A percentile compares a stretch with the other conserved stretches of the same genome.
Conservation (phyloP, 2,113 vertebrate genomes). For the Sapajus apella region DNA sequence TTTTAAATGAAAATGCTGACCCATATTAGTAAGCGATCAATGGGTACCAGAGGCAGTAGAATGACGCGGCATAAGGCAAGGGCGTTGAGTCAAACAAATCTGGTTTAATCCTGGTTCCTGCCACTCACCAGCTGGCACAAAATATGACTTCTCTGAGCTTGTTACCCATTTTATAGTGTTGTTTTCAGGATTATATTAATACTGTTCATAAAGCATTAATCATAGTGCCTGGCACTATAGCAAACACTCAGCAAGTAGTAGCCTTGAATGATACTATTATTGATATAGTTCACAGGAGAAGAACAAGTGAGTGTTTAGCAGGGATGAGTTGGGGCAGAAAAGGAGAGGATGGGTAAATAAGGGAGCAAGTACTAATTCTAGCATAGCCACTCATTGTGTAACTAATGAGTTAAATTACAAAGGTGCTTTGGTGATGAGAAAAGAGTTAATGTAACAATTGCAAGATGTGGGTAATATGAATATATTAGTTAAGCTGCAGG, state of each 20-base stretch:
- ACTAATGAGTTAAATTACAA: neutral
- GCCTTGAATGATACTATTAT: neutral
- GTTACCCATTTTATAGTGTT: constrained; percentile 29
- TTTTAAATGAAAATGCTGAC: neutral
- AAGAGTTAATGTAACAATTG: neutral
- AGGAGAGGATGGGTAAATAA: neutral
- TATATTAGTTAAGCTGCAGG: constrained; percentile 31
- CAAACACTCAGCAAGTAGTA: neutral
- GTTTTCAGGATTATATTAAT: constrained; percentile 48
- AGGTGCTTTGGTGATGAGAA: neutral
- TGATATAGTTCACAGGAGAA: neutral
- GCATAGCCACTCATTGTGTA: neutral
- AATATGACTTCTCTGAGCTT: constrained; percentile 31
- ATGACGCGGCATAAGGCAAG: neutral
- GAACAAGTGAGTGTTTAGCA: neutral
- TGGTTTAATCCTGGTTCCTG: neutral
- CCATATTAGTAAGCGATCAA: neutral
- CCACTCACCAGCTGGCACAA: neutral
- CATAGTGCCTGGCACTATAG: neutral
- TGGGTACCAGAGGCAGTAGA: neutral
- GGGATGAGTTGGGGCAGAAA: neutral
- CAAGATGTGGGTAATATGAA: neutral
- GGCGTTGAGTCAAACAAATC: neutral
- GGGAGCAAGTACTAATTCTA: neutral
- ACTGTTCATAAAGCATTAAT: constrained; percentile 4